Evolutionary conservation across 2,888 invertebrate species (phyloP), one percentile per base, ranked within the genome.

Genomic region (Tetragonisca angustula): DNA sequence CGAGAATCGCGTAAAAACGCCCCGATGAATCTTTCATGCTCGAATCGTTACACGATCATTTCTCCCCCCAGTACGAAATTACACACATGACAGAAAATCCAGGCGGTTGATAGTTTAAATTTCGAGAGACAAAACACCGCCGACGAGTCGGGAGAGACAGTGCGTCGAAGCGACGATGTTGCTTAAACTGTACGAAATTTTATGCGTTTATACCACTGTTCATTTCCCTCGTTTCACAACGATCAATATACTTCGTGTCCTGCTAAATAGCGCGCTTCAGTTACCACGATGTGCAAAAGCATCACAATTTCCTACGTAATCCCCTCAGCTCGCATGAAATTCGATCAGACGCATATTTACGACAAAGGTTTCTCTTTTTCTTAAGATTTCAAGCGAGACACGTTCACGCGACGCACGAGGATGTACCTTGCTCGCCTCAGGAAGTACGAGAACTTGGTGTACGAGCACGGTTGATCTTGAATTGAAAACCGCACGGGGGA

Each of bases 391-490:
- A 21, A 13, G 56, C 2, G 9, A 27, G 61, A 50, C 27, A 27
- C 36, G 9, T 17, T n/a, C 27, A 52, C 62, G 21, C 24, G 43
- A 21, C 24, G 17, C 43, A 71, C 49, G 9, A 62, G 21, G 50
- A 69, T 36, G 36, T 71, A 64, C 71, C 70, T 62, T 62, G 52
- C 52, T 64, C 56, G 75, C 64, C 64, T 36, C 15, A 19, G 21
- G 17, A 24, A 52, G 24, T 24, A 54, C 62, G 43, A 62, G 71
- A 19, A 52, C 43, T 43, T 43, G 43, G 6, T 36, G 52, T 36
- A 76, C 75, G 9, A 36, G 9, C 70, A 61, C 61, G 27, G 43
- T 43, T 75, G 81, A 81, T 81, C 65, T 67, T 65, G 43, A 56
- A 75, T 76, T 61, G 50, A 72, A 50, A 68, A 71, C 50, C 54